Evolutionary conservation across 2,797 vertebrate species (phyloP).

Genomic region (Hafferia zeledoni): DNA sequence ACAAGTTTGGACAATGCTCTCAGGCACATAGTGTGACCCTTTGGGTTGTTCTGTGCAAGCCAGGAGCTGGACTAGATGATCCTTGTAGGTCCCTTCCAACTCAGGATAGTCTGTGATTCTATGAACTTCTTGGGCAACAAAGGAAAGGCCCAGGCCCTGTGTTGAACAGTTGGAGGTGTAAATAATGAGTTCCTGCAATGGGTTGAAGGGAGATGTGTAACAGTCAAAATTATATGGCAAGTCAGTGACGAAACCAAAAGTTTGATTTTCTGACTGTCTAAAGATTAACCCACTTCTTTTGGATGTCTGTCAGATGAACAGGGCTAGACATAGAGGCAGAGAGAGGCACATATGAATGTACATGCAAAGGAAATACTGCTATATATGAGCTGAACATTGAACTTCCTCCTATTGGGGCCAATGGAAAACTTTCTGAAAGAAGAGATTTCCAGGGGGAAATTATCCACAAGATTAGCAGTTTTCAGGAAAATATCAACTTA

Average conservation of each 20-base stretch:
- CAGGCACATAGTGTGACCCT: neutral
- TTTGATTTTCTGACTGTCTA: neutral
- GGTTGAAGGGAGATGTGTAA: neutral
- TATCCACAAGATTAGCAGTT: neutral
- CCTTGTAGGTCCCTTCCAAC: neutral
- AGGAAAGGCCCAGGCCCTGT: neutral
- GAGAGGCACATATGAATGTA: neutral
- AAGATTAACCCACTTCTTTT: neutral
- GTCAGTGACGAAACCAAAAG: neutral
- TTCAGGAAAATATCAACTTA: neutral
- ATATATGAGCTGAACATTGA: neutral
- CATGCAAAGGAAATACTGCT: neutral
- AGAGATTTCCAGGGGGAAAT: neutral
- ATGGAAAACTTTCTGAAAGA: neutral
- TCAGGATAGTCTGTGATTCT: neutral
- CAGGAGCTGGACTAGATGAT: neutral
- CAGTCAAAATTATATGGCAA: neutral
- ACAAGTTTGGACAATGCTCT: neutral
- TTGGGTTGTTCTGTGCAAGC: neutral
- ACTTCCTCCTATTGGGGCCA: neutral
- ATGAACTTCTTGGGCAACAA: neutral
- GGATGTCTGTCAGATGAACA: neutral
- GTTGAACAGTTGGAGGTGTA: neutral
- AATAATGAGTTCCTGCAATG: neutral
- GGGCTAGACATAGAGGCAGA: neutral